Conservation (phyloP, 2,113 vertebrate genomes). For the Bucco capensis region DNA sequence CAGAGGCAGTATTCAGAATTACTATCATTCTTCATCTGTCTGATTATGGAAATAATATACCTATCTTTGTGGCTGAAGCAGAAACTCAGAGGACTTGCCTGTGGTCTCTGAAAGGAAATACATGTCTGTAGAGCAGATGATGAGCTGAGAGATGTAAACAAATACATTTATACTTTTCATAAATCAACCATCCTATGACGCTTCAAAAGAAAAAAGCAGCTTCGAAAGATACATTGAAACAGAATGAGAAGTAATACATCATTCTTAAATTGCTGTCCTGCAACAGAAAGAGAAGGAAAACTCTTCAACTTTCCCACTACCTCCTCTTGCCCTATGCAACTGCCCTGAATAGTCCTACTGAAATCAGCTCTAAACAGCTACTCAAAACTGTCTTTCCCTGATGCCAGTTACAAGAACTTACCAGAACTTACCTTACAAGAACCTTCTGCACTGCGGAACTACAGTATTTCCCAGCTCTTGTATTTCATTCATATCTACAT, state of each 20-base stretch:
- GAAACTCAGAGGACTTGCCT: background rate
- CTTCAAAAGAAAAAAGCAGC: background rate
- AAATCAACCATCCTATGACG: background rate
- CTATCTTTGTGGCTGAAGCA: background rate
- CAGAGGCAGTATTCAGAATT: background rate
- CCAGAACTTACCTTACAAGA: background rate
- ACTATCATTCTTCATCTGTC: background rate
- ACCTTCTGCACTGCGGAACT: background rate
- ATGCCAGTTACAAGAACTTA: accelerated
- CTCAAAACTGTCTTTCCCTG: background rate
- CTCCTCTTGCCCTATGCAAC: background rate
- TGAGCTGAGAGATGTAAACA: background rate
- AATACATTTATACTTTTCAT: background rate
- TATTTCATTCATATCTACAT: background rate
- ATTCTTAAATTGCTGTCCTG: background rate
- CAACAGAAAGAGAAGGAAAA: background rate
- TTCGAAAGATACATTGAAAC: too few species aligned
- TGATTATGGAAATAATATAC: background rate
- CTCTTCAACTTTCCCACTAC: background rate
- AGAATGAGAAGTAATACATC: background rate
- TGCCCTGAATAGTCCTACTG: background rate
- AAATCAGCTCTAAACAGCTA: background rate
- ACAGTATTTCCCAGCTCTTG: background rate
- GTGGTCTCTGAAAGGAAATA: background rate
- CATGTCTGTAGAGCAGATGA: background rate